Base-by-base conservation (phyloP, 2,797 vertebrate genomes). In the Nyctalus aviator region DNA sequence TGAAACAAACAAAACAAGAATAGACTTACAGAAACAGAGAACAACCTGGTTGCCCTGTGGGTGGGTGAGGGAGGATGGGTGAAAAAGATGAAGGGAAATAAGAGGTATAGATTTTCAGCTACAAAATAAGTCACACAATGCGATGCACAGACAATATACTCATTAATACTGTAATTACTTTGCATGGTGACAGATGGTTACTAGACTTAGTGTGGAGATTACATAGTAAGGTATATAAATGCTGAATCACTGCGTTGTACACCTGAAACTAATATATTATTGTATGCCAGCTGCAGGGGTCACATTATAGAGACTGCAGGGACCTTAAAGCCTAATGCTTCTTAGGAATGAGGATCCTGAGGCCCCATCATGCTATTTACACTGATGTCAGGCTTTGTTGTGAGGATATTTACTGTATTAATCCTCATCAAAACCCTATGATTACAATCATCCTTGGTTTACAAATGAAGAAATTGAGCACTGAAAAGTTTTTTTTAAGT, bases 351-450 rank as follows among this genome's bases (percentile, higher is more conserved):
- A 91, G 30, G 69, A 82, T 68, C 46, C 78, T 8, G 9, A 68
- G 44, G 37, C n/a, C 59, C 64, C 85, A 5, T 91, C 64, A 55
- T 53, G 78, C 25, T 41, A 44, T 91, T 85, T 64, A 81, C 44
- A 50, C 44, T 77, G 32, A 15, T 62, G 44, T 79, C 73, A 57
- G 69, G 44, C 53, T 89, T 48, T 88, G 25, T 46, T 73, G 44
- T 86, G 66, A 93, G 64, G 75, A 62, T 84, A 66, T 59, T 88
- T 77, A 93, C 66, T 86, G 25, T 84, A 15, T 86, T 76, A 76
- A 57, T 81, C 32, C 48, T 95, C 71, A 53, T n/a, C 48, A 73
- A 46, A 90, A 35, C 15, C 25, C 46, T 75, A 11, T 73, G 66
- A 86, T 91, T 57, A 73, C 17, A 48, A 68, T 73, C 66, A 41